These are phyloP conservation scores for Protomyctophum bolini DNA, from an alignment of 2,113 vertebrate genomes.

Conservation along the genomic window DNA sequence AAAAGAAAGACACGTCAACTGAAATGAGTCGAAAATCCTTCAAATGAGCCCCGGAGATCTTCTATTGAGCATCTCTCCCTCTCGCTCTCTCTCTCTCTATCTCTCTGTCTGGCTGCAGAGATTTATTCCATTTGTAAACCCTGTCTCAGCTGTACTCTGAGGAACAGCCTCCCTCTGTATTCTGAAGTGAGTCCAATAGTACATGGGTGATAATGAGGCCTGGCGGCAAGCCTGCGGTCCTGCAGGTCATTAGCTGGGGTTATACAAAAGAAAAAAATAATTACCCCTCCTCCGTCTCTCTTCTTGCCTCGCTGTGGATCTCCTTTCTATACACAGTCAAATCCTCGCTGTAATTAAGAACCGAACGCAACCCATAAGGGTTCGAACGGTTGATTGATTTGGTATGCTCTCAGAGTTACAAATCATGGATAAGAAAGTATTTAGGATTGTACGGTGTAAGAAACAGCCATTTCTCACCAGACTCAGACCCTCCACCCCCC, in stretches of 20 bases:
- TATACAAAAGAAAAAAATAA: background rate
- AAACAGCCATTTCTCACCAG: slow-evolving; percentile 41
- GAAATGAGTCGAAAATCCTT: slow-evolving; percentile 30
- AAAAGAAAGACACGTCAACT: slow-evolving; percentile 5
- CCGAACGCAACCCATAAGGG: too few species aligned
- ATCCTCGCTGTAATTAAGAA: too few species aligned
- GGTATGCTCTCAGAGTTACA: too few species aligned
- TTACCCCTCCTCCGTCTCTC: background rate
- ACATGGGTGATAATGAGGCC: slow-evolving; percentile 66
- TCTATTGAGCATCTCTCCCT: slow-evolving; percentile 14
- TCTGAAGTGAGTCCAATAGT: slow-evolving; percentile 61
- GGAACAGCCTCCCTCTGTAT: slow-evolving; percentile 28
- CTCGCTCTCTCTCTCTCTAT: background rate
- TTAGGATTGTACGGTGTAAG: background rate
- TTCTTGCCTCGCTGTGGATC: slow-evolving; percentile 27
- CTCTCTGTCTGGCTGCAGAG: slow-evolving; percentile 18
- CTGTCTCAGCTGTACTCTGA: slow-evolving; percentile 43
- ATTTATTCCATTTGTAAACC: slow-evolving; percentile 37
- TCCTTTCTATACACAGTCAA: background rate
- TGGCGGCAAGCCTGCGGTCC: slow-evolving; percentile 36
- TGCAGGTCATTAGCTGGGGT: slow-evolving; percentile 59
- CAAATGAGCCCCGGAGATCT: slow-evolving; percentile 30
- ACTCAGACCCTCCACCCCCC: slow-evolving; percentile 16
- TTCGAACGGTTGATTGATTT: too few species aligned
- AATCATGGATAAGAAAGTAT: too few species aligned